phyloP scores from a whole-genome alignment of 2,113 vertebrate genomes.

The Myiozetetes cayanensis region DNA sequence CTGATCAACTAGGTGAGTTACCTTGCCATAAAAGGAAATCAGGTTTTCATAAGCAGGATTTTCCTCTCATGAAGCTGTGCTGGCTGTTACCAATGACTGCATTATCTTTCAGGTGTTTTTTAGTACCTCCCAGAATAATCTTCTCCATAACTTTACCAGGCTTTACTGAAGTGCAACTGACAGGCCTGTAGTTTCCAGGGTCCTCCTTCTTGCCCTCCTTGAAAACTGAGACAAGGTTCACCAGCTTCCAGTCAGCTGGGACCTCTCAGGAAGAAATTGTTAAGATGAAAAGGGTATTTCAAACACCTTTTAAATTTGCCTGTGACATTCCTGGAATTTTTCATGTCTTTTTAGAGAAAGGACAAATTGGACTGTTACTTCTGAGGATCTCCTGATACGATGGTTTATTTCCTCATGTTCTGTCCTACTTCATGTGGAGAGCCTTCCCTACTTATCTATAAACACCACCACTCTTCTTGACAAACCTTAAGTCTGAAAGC shows the following conservation, averaged over 20 bases:
- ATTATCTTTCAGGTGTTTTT: background rate
- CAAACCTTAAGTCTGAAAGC: background rate
- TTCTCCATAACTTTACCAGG: background rate
- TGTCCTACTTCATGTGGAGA: background rate
- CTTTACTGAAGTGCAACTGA: background rate
- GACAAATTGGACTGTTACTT: background rate
- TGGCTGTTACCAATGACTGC: background rate
- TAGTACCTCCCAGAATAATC: background rate
- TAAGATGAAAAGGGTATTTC: background rate
- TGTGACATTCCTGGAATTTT: background rate
- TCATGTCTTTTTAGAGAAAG: background rate
- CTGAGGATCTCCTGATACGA: background rate
- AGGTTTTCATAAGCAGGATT: background rate
- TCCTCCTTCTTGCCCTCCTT: background rate
- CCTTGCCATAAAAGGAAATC: background rate
- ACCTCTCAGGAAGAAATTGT: background rate
- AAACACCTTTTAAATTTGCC: background rate
- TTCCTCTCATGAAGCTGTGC: background rate
- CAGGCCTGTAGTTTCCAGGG: background rate
- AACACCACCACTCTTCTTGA: background rate
- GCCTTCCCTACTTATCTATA: background rate
- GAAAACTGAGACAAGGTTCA: background rate
- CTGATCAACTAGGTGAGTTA: background rate
- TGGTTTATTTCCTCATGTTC: background rate
- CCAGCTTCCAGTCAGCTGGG: background rate